Conservation (phyloP, 2,888 invertebrate genomes). For the Helicoverpa assulta region DNA sequence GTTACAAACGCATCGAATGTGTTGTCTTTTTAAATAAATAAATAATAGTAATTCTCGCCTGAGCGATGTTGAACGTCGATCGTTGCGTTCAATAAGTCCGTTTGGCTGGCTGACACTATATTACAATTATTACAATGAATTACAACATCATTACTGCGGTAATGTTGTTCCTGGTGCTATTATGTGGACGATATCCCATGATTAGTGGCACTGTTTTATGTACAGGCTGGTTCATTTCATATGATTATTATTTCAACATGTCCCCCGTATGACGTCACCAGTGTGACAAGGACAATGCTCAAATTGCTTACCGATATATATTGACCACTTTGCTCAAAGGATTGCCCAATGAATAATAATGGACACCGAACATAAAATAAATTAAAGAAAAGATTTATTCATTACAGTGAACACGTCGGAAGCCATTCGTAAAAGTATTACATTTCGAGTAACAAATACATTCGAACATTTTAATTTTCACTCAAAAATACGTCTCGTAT, state of each 20-base stretch:
- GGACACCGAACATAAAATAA: slow-evolving; percentile 37
- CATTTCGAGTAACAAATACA: slow-evolving; percentile 41
- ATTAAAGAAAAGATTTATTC: slow-evolving; percentile 46
- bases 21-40: background rate
- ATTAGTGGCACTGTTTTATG: slow-evolving; percentile 52
- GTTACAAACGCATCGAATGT: background rate
- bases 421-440: slow-evolving; percentile 52
- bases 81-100: slow-evolving; percentile 39
- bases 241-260: slow-evolving; percentile 26
- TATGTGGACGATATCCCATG: slow-evolving; percentile 54
- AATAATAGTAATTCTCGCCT: slow-evolving; percentile 3
- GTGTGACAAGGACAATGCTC: slow-evolving; percentile 24
- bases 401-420: slow-evolving; percentile 35
- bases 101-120: slow-evolving; percentile 28
- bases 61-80: slow-evolving; percentile 26
- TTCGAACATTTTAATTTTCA: slow-evolving; percentile 52
- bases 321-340: slow-evolving; percentile 44
- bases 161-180: slow-evolving; percentile 63
- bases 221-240: slow-evolving; percentile 58
- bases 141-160: slow-evolving; percentile 69
- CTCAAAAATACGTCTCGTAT: slow-evolving; percentile 53
- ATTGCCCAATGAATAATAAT: slow-evolving; percentile 47
- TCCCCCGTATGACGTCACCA: slow-evolving; percentile 36
- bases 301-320: slow-evolving; percentile 31
- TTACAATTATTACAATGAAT: slow-evolving; percentile 66